Percentiles rank a stretch among this genome's conserved stretches.
Conservation (phyloP, 2,113 vertebrate genomes). For the Hemibagrus wyckioides region DNA sequence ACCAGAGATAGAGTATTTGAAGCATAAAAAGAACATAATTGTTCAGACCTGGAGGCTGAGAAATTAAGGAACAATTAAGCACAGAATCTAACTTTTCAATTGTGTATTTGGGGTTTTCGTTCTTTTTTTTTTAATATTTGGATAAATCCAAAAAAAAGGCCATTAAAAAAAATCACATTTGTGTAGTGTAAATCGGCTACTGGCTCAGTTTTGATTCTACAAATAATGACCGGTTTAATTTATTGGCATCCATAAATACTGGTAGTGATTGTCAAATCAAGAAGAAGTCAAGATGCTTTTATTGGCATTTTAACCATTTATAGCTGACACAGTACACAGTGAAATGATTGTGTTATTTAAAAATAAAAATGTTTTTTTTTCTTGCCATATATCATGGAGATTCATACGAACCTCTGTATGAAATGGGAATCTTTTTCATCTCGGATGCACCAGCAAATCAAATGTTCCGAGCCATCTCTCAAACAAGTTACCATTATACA, state of each 20-base stretch:
- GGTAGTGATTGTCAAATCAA: too few relatives aligned
- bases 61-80: not conserved
- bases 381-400: not conserved
- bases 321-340: too few relatives aligned
- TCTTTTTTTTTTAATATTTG: not conserved
- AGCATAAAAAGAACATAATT: constrained; percentile 3
- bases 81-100: not conserved
- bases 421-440: not conserved
- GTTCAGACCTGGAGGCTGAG: not conserved
- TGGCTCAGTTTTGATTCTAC: not conserved
- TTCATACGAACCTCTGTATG: too few relatives aligned
- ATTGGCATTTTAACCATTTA: too few relatives aligned
- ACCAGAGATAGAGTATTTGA: constrained; percentile 46
- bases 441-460: not conserved
- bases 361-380: not conserved
- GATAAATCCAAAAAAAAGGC: not conserved
- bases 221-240: not conserved
- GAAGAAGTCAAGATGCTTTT: too few relatives aligned
- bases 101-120: not conserved
- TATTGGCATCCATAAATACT: not conserved
- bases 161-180: not conserved
- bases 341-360: too few relatives aligned
- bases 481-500: not conserved
- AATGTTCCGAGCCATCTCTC: not conserved
- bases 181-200: not conserved